phyloP scores from a whole-genome alignment of 2,888 invertebrate genomes.

The Drosophila anceps region DNA sequence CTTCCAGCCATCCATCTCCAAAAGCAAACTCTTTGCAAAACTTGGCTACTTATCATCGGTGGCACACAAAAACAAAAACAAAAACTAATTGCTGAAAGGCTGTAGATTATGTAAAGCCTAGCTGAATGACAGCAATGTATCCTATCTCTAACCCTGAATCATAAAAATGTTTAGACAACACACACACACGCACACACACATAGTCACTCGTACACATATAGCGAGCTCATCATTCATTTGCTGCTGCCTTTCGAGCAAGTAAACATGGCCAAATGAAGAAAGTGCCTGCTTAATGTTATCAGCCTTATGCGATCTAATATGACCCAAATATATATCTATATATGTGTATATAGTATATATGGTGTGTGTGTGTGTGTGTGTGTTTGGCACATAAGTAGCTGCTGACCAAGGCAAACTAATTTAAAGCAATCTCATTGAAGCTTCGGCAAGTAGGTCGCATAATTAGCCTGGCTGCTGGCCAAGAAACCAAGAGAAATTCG shows the following conservation, averaged over 20 bases:
- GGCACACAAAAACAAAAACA: constrained; percentile 63
- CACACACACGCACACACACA: constrained; percentile 27
- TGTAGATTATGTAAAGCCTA: constrained; percentile 71
- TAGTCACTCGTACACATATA: background rate
- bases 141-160: constrained; percentile 78
- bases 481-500: constrained; percentile 12
- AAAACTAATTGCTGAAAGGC: constrained; percentile 77
- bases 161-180: constrained; percentile 75
- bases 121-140: constrained; percentile 53
- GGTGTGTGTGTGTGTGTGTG: constrained; percentile 1
- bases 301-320: constrained; percentile 64
- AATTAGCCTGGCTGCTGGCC: constrained; percentile 39
- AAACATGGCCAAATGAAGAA: constrained; percentile 67
- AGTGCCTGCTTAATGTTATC: constrained; percentile 73
- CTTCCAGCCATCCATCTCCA: constrained; percentile 41
- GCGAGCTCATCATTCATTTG: constrained; percentile 70
- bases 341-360: constrained; percentile 6
- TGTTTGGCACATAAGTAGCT: constrained; percentile 18
- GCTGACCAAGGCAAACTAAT: constrained; percentile 63
- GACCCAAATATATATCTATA: constrained; percentile 65
- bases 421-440: constrained; percentile 54
- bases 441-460: constrained; percentile 43
- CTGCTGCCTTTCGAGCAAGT: constrained; percentile 44
- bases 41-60: constrained; percentile 67
- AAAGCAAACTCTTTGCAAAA: constrained; percentile 48